Percentiles rank a stretch among this genome's conserved stretches.
phyloP scores from a whole-genome alignment of 2,113 vertebrate species.

The Empidonax traillii region DNA sequence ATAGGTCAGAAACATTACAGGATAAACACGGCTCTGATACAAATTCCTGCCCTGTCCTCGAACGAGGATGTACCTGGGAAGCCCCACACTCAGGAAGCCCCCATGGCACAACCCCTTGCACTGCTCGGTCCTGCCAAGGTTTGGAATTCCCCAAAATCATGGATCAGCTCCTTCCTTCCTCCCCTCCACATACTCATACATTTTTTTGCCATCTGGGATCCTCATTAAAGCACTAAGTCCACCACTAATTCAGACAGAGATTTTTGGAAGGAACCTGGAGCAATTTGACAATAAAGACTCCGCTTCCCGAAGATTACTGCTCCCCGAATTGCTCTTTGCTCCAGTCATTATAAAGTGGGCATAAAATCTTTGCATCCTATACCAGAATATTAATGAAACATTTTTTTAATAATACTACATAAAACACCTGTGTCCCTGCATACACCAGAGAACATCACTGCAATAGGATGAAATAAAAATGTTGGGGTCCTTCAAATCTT shows the following conservation, averaged over 20 bases:
- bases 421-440: constrained; percentile 47
- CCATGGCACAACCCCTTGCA: rapidly evolving
- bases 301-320: not conserved
- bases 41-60: not conserved
- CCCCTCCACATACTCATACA: not conserved
- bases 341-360: not conserved
- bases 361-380: not conserved
- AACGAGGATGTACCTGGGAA: not conserved
- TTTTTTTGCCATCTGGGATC: not conserved
- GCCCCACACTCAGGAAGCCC: not conserved
- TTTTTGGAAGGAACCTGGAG: not conserved
- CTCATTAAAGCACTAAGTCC: not conserved
- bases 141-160: not conserved
- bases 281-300: not conserved
- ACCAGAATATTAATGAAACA: constrained; percentile 36
- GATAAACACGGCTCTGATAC: not conserved
- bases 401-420: constrained; percentile 39
- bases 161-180: not conserved
- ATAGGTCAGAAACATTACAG: constrained; percentile 8
- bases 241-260: not conserved
- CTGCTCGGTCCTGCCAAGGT: not conserved
- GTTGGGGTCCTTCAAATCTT: constrained; percentile 48
- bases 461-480: constrained; percentile 52
- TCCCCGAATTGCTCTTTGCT: constrained; percentile 9
- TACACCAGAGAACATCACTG: constrained; percentile 30